Evolutionary conservation across 2,797 vertebrate genomes (phyloP), one percentile per base, ranked within the genome.

Genomic region (Caiman crocodilus): DNA sequence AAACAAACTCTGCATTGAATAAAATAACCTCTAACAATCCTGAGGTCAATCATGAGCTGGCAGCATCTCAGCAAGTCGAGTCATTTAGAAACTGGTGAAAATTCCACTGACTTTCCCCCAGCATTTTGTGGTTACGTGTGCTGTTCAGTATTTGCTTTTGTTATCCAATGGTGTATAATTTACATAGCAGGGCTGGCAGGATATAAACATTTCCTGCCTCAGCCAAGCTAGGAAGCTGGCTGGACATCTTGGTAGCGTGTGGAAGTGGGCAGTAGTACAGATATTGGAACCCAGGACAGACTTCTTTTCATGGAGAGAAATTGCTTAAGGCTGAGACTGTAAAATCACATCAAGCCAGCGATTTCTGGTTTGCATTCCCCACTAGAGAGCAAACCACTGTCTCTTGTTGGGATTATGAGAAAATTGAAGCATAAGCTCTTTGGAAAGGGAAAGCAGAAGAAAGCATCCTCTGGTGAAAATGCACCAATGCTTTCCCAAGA

Each of bases 131-230:
- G 90, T 94, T 89, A 93, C 56, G 14, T 86, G 15, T 26, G 55
- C 61, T 64, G 25, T 84, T 84, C 87, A 79, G 82, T 73, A 87
- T 96, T 83, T 91, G 88, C 84, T 74, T 25, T 84, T 87, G 91
- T 84, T 93, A 94, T 84, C 85, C 83, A 75, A 63, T 79, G 94
- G 92, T 64, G 84, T 90, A 90, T 35, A 79, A 30, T 78, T 95
- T 92, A 89, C 91, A 16, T 83, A 91, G 92, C 76, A 87, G 65
- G 79, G 65, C 58, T 85, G 94, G n/a, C 28, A 96, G 85, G 35
- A 79, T 96, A 95, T 97, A 96, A 96, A 95, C 86, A 57, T 79
- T 58, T 79, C 90, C 83, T 71, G 35, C 12, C 50, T 91, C 57
- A 63, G 21, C 63, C 60, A 0, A 0, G 74, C 23, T 65, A 83